Base-by-base conservation (phyloP, 2,888 invertebrate genomes). In the Leptinotarsa rubiginosa region DNA sequence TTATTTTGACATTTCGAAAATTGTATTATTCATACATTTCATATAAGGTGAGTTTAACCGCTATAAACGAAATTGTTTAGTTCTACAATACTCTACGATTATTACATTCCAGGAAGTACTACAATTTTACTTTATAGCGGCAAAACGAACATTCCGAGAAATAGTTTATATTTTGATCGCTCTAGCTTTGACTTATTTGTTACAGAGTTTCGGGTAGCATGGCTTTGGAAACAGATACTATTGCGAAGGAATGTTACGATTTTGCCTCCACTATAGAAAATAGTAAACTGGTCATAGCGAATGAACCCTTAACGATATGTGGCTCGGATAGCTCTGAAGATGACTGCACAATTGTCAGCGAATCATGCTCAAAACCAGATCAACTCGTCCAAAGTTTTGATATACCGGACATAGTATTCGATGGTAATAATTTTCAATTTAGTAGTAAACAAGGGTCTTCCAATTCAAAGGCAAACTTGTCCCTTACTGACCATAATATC, bases 151-250 rank as follows among this genome's bases (percentile, higher is more conserved):
- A 41, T 12, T 41, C 10, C 41, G 41, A 41, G 41, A 10, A 31
- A 41, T 12, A 41, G 10, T 31, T n/a, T 16, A 25, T n/a, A 25
- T n/a, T 31, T 31, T 5, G 41, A 72, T 75, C 75, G 73, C 70
- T 64, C 69, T 77, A 75, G 50, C 73, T 52, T 70, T 77, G 77
- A 70, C 56, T 75, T 73, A 59, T 49, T 77, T 75, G 54, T 75
- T 77, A 69, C 72, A 77, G 77, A 49, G 64, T 52, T 50, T 41
- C 49, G 64, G 31, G 70, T 69, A 64, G 70, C 15, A 75, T 78
- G 78, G 78, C 72, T 68, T 49, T 73, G 31, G 47, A 76, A 72
- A 73, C 75, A 22, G 75, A 73, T 56, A 65, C 62, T 15, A 68
- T 65, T 69, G 16, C 72, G 5, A 72, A 68, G 25, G 73, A 78